Evolutionary conservation across 2,797 vertebrate species (phyloP).

Genomic region (Arremon brunneinucha): DNA sequence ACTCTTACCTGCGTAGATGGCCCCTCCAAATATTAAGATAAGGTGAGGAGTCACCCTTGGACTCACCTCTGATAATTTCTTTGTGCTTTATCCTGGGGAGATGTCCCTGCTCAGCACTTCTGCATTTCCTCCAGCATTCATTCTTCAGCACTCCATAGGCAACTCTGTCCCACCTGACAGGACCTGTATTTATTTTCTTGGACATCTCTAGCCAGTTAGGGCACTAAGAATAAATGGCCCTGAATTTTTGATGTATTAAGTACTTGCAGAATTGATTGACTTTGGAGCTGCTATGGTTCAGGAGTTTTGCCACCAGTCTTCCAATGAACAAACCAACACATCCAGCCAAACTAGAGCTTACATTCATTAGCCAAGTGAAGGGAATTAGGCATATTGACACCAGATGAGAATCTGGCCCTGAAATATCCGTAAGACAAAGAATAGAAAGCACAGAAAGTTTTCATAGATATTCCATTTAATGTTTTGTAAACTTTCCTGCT

Average conservation of each 20-base stretch:
- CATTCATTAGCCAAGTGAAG: not conserved
- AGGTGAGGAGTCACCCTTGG: not conserved
- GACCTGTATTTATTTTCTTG: not conserved
- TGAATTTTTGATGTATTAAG: not conserved
- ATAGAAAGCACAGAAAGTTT: not conserved
- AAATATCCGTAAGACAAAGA: not conserved
- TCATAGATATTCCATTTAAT: not conserved
- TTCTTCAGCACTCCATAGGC: not conserved
- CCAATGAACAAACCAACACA: not conserved
- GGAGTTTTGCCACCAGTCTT: not conserved
- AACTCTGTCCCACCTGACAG: not conserved
- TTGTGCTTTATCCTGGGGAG: not conserved
- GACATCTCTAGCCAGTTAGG: not conserved
- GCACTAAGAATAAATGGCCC: not conserved
- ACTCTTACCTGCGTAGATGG: not conserved
- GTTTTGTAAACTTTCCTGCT: conserved; percentile 42
- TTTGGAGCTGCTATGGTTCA: not conserved
- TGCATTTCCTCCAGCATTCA: not conserved
- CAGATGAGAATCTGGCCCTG: not conserved
- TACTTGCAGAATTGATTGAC: not conserved
- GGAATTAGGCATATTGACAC: not conserved
- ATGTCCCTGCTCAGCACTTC: not conserved
- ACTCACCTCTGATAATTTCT: not conserved
- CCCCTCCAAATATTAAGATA: not conserved
- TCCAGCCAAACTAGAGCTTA: not conserved